Conservation (phyloP, 2,888 invertebrate species). For the Dolomedes plantarius region DNA sequence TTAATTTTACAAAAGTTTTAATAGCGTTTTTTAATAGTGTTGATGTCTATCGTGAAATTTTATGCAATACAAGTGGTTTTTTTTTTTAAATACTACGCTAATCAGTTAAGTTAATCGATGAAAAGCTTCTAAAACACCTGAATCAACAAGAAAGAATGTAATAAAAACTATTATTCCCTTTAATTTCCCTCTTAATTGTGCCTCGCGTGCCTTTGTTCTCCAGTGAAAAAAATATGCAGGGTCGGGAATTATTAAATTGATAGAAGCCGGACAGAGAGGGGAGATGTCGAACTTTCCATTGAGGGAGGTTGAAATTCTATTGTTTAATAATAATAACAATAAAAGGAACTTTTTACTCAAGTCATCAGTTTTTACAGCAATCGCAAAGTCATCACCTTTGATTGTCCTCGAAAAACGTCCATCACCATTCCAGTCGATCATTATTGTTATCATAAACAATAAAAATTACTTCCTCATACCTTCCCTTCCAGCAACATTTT, state of each 20-base stretch:
- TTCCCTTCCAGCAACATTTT: constrained; percentile 36
- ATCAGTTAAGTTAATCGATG: no score
- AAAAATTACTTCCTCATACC: constrained; percentile 32
- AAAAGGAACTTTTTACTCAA: constrained; percentile 58
- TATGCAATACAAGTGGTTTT: no score
- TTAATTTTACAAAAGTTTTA: no score
- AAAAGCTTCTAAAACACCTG: background rate
- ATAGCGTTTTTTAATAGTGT: no score
- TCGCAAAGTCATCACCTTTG: constrained; percentile 69
- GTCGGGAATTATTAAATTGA: constrained; percentile 53
- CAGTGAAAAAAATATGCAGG: constrained; percentile 28
- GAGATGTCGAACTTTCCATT: constrained; percentile 41
- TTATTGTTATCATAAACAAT: constrained; percentile 64
- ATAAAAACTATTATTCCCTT: constrained; percentile 16
- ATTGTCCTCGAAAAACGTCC: constrained; percentile 60
- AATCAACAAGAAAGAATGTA: background rate
- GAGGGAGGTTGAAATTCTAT: constrained; percentile 60
- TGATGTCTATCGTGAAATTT: no score
- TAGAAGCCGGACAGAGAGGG: constrained; percentile 31
- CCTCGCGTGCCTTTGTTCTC: constrained; percentile 50
- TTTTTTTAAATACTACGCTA: no score
- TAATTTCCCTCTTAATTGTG: constrained; percentile 67
- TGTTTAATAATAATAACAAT: constrained; percentile 71
- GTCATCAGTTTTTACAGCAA: constrained; percentile 70
- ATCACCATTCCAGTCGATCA: constrained; percentile 61